These are phyloP conservation scores for Enteromius anoplus DNA, from an alignment of 2,797 vertebrate species.

Conservation along the genomic window DNA sequence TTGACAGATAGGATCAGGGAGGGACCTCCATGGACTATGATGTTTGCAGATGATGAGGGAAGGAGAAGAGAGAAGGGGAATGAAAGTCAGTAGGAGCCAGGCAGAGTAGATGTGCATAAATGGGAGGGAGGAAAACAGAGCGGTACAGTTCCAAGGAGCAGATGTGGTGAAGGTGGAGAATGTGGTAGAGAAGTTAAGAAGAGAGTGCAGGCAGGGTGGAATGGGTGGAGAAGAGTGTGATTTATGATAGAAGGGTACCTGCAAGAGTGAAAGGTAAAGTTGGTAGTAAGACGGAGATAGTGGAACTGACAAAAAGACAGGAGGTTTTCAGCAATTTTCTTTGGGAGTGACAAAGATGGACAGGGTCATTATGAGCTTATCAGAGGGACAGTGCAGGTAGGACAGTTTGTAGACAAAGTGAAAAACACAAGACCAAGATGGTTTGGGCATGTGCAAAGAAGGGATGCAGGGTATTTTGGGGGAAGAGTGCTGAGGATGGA, in stretches of 20 bases:
- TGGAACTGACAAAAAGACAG: slow-evolving; percentile 1
- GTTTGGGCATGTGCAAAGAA: too few relatives aligned
- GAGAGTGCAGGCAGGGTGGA: background rate
- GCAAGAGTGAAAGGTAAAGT: background rate
- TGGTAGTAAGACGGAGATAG: background rate
- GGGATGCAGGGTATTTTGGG: too few relatives aligned
- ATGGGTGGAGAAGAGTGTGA: background rate
- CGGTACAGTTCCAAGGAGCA: background rate
- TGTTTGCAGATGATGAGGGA: background rate
- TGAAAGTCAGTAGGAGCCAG: background rate
- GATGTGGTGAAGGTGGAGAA: background rate
- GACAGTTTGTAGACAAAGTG: background rate
- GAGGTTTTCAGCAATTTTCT: background rate
- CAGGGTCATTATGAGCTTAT: background rate
- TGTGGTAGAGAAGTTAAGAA: background rate
- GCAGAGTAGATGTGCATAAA: background rate
- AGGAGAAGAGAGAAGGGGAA: background rate
- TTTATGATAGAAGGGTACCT: background rate
- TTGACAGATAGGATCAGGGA: background rate
- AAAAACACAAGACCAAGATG: background rate
- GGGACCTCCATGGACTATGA: background rate
- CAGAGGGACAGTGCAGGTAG: background rate
- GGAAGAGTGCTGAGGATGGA: too few relatives aligned
- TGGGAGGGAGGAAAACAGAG: background rate
- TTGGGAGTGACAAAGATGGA: background rate